These are phyloP conservation scores for Caranx ignobilis DNA, from an alignment of 2,113 vertebrate genomes.

Conservation along the genomic window DNA sequence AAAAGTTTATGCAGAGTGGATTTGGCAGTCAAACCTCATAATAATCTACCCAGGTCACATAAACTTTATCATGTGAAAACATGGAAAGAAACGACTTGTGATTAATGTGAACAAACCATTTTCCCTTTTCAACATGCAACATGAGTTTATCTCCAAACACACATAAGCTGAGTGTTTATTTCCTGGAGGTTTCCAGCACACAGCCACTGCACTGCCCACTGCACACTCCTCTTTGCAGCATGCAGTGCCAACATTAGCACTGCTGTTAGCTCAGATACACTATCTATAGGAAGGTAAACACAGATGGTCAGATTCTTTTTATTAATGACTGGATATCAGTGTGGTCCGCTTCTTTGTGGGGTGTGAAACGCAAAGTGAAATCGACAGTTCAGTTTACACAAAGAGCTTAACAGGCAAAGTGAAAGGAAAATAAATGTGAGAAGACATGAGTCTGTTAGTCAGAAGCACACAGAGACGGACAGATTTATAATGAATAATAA, in stretches of 20 bases:
- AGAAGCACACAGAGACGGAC: conserved; percentile 2
- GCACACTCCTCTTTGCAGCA: not conserved
- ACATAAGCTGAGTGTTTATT: not conserved
- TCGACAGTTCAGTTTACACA: not conserved
- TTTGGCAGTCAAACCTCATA: not conserved
- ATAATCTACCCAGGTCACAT: not conserved
- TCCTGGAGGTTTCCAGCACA: conserved; percentile 3
- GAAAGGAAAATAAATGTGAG: conserved; percentile 14
- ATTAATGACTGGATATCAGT: too few species aligned
- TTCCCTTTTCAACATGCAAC: not conserved
- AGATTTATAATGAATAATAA: not conserved
- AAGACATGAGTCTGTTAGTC: not conserved
- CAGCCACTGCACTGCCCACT: conserved; percentile 7
- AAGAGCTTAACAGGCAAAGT: not conserved
- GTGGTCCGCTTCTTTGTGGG: too few species aligned
- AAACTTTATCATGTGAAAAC: not conserved
- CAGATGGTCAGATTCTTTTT: not conserved
- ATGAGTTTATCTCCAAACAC: conserved; percentile 4
- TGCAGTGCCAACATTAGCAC: not conserved
- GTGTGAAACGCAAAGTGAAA: not conserved
- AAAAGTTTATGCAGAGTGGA: conserved; percentile 3
- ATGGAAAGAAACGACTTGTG: not conserved
- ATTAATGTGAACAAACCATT: too few species aligned
- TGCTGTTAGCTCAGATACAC: conserved; percentile 1
- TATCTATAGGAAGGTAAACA: not conserved